Percentiles rank a stretch among this genome's conserved stretches.
Conservation (phyloP, 2,113 vertebrate genomes). For the Tringa solitaria region DNA sequence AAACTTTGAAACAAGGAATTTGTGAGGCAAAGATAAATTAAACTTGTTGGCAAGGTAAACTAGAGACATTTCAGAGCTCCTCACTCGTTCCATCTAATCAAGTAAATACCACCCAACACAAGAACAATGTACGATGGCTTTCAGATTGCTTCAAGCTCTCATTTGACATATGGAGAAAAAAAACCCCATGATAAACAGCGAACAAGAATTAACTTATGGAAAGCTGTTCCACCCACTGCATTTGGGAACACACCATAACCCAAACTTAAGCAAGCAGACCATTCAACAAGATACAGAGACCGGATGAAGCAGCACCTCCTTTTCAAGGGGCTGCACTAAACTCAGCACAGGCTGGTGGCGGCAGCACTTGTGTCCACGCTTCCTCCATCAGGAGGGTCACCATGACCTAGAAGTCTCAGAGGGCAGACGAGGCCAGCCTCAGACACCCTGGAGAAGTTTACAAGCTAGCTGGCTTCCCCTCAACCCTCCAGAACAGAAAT, state of each 20-base stretch:
- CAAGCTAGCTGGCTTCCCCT: background rate
- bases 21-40: background rate
- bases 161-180: conserved; percentile 32
- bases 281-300: background rate
- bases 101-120: background rate
- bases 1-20: background rate
- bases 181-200: background rate
- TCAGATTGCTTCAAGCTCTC: conserved; percentile 11
- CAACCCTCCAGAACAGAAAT: background rate
- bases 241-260: conserved; percentile 25
- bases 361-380: background rate
- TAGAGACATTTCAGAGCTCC: background rate
- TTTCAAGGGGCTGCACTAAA: background rate
- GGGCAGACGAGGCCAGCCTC: background rate
- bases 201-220: background rate
- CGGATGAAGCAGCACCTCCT: background rate
- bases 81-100: background rate
- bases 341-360: background rate
- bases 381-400: background rate
- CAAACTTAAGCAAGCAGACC: conserved; percentile 1
- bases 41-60: background rate
- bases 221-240: conserved; percentile 40
- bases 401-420: fast-evolving
- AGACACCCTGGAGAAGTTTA: background rate
- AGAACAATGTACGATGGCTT: conserved; percentile 6